These are phyloP conservation scores for Dendropsophus ebraccatus DNA, from an alignment of 2,113 vertebrate genomes.

Conservation along the genomic window DNA sequence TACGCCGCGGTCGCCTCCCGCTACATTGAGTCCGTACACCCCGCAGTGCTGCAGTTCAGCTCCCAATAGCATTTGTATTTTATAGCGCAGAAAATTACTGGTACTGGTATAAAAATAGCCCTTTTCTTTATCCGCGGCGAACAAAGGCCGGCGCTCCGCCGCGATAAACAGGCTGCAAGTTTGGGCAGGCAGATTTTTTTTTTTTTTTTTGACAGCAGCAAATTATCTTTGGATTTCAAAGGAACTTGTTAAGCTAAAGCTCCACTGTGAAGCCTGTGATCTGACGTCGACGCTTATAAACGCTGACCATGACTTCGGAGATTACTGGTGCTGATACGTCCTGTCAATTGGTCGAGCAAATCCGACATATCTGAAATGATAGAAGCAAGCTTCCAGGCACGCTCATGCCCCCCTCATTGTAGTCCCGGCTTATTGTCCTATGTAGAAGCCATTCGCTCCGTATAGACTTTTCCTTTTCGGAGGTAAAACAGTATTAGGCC, in stretches of 20 bases:
- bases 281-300: neutral
- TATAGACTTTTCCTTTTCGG: neutral
- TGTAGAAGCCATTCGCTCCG: neutral
- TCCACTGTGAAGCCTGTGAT: neutral
- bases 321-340: neutral
- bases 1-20: neutral
- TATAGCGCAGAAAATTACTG: conserved; percentile 28
- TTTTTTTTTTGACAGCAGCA: conserved; percentile 16
- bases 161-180: conserved; percentile 43
- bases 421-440: neutral
- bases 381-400: neutral
- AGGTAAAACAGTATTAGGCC: neutral
- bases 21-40: neutral
- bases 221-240: conserved; percentile 47
- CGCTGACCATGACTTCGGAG: neutral
- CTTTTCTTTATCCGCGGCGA: conserved; percentile 34
- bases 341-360: neutral
- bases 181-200: conserved; percentile 16
- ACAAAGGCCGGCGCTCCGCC: conserved; percentile 40
- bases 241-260: conserved; percentile 46
- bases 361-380: neutral
- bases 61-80: conserved; percentile 24
- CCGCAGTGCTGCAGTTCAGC: neutral
- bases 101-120: conserved; percentile 51
- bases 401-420: neutral